Conservation (phyloP, 53 echinoderm and acorn worm species). For the Actinopyga echinites region DNA sequence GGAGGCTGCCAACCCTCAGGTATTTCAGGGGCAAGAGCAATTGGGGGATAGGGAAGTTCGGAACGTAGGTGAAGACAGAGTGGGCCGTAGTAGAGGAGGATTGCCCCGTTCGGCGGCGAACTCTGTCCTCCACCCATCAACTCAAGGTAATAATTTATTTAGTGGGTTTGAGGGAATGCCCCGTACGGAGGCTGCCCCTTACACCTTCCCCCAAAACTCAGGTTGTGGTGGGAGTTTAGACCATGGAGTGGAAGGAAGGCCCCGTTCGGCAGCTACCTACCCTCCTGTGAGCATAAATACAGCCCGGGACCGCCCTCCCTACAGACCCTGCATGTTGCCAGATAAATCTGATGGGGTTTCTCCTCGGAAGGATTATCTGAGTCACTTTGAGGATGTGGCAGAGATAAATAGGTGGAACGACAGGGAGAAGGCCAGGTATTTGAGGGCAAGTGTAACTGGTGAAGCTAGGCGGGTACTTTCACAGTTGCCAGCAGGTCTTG, state of each 20-base stretch:
- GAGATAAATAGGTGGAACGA: neutral
- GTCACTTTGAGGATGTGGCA: slow-evolving; percentile 16
- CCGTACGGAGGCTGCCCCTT: neutral
- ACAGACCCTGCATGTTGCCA: too few relatives aligned
- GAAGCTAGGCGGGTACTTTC: slow-evolving; percentile 17
- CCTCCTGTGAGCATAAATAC: too few relatives aligned
- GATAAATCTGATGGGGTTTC: slow-evolving; percentile 13
- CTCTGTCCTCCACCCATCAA: too few relatives aligned
- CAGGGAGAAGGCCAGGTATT: neutral
- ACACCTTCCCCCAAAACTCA: neutral
- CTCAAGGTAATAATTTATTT: too few relatives aligned
- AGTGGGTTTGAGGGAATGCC: too few relatives aligned
- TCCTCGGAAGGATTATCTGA: neutral
- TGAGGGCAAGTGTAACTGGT: neutral
- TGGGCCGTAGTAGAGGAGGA: neutral
- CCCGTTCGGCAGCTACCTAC: neutral
- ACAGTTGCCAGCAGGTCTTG: neutral
- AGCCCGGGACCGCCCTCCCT: too few relatives aligned
- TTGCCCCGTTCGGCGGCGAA: neutral
- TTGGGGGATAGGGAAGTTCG: too few relatives aligned
- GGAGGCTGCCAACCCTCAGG: too few relatives aligned
- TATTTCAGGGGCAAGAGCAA: too few relatives aligned
- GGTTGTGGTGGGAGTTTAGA: neutral
- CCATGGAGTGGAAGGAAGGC: neutral
- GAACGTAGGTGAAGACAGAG: too few relatives aligned